Conservation (phyloP, 2,888 invertebrate species). For the Trachelus tabidus region DNA sequence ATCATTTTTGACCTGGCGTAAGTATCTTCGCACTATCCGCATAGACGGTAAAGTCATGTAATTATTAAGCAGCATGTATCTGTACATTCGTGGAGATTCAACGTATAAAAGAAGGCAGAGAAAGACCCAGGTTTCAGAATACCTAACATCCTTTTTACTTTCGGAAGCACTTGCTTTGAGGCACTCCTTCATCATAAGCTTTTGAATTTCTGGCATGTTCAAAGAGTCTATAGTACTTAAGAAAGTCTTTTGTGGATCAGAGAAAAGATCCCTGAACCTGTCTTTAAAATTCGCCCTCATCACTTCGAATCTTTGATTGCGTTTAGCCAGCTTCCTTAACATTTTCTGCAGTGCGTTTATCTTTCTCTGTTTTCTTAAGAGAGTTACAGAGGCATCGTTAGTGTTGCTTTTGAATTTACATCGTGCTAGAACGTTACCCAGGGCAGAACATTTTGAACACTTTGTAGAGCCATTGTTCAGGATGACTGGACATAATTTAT, state of each 20-base stretch:
- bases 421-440: conserved; percentile 26
- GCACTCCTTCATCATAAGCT: conserved; percentile 50
- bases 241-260: conserved; percentile 24
- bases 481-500: conserved; percentile 51
- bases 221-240: conserved; percentile 32
- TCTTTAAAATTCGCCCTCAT: conserved; percentile 27
- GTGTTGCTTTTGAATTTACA: conserved; percentile 28
- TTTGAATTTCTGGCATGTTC: conserved; percentile 48
- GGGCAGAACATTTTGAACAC: conserved; percentile 52
- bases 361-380: conserved; percentile 34
- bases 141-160: conserved; percentile 30
- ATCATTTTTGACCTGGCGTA: conserved; percentile 47
- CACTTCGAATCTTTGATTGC: conserved; percentile 28
- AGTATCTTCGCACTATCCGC: conserved; percentile 41
- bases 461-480: conserved; percentile 45
- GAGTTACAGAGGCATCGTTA: conserved; percentile 20
- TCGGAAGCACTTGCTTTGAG: conserved; percentile 36
- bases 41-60: conserved; percentile 46
- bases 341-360: conserved; percentile 34
- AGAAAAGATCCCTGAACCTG: conserved; percentile 23
- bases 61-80: conserved; percentile 43
- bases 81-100: conserved; percentile 48
- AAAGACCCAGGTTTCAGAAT: conserved; percentile 50
- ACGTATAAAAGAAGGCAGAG: conserved; percentile 47
- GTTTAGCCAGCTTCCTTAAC: conserved; percentile 31